Conservation (phyloP, 92 coral and sea anemone species). For the Paramuricea clavata region DNA sequence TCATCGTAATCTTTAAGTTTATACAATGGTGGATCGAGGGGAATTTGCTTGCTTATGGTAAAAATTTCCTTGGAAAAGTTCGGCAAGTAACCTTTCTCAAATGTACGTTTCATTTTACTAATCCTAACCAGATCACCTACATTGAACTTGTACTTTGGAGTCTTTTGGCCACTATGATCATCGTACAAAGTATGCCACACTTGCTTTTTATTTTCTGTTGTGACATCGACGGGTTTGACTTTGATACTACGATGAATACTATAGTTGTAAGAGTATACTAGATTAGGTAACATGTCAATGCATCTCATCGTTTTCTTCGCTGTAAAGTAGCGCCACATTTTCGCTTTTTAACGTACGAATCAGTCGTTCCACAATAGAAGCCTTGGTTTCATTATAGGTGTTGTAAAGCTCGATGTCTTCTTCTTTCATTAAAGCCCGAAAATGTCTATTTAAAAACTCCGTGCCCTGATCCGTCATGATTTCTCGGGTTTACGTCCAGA, state of each 20-base stretch:
- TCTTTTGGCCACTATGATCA: too few relatives aligned
- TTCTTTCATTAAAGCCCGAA: neutral
- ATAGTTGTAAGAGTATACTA: conserved; percentile 47
- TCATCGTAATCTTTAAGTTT: neutral
- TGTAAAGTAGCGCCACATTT: conserved; percentile 45
- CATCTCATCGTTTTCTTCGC: conserved; percentile 34
- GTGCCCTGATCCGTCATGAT: conserved; percentile 38
- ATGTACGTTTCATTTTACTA: neutral
- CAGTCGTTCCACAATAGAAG: conserved; percentile 22
- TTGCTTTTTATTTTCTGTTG: conserved; percentile 35
- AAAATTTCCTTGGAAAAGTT: neutral
- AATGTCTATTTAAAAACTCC: conserved; percentile 22
- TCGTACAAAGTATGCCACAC: conserved; percentile 12
- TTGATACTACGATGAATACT: conserved; percentile 50
- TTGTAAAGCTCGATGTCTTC: neutral
- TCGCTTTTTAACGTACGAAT: conserved; percentile 35
- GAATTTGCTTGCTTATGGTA: neutral
- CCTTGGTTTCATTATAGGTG: conserved; percentile 46
- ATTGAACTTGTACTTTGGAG: neutral
- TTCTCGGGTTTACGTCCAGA: neutral
- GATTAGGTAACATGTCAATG: conserved; percentile 45
- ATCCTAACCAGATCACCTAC: conserved; percentile 5
- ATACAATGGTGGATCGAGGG: neutral
- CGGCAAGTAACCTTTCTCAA: neutral
- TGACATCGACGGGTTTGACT: conserved; percentile 50